phyloP scores from a whole-genome alignment of 37 sponge, comb jelly and placozoan species.

The Ianthella basta region DNA sequence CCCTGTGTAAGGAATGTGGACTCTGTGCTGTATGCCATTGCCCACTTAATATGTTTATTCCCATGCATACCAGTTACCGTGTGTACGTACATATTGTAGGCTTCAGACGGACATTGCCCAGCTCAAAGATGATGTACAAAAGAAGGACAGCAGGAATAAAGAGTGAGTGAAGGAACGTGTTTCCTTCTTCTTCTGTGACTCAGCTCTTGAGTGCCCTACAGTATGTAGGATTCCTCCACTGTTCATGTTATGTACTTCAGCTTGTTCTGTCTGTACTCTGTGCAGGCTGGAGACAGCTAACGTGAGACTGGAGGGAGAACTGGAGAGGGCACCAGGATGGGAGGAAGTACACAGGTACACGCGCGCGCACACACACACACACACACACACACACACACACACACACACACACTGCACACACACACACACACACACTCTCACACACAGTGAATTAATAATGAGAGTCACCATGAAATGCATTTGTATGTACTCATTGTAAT shows the following conservation, averaged over 20 bases:
- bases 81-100: background rate
- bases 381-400: too few species aligned
- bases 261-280: background rate
- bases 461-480: too few species aligned
- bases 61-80: too few species aligned
- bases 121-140: conserved; percentile 18
- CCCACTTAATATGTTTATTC: too few species aligned
- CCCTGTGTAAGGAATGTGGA: too few species aligned
- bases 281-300: conserved; percentile 3
- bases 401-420: too few species aligned
- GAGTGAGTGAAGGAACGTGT: background rate
- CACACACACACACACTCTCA: too few species aligned
- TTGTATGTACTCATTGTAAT: too few species aligned
- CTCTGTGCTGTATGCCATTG: too few species aligned
- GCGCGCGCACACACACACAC: background rate
- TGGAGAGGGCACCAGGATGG: conserved; percentile 37
- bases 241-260: background rate
- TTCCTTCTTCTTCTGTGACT: conserved; percentile 14
- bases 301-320: conserved; percentile 14
- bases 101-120: conserved; percentile 45
- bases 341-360: conserved; percentile 11
- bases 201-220: background rate
- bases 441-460: too few species aligned
- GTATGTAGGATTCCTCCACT: background rate
- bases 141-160: background rate